Percentiles rank a stretch among this genome's conserved stretches.
Evolutionary conservation across 2,797 vertebrate genomes (phyloP).

Genomic region (Coilia nasus): DNA sequence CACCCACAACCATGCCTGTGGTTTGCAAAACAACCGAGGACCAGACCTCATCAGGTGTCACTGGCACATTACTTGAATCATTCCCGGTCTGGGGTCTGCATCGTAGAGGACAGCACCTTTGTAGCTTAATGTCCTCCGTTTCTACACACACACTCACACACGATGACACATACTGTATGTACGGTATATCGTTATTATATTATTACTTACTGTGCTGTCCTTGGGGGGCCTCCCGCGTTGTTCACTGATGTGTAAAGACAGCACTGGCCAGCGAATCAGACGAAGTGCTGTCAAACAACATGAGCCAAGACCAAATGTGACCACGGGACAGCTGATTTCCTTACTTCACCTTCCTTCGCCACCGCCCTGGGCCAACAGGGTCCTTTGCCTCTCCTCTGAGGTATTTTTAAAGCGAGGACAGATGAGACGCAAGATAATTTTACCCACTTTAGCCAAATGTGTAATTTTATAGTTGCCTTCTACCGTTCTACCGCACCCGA

Average conservation of each 20-base stretch:
- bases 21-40: constrained; percentile 16
- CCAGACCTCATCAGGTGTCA: not conserved
- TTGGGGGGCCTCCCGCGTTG: not conserved
- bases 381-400: not conserved
- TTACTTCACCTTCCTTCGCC: too few species aligned
- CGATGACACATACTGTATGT: not conserved
- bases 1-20: not conserved
- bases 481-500: not conserved
- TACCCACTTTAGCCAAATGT: not conserved
- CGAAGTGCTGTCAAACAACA: not conserved
- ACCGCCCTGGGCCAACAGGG: not conserved
- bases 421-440: not conserved
- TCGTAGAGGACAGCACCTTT: not conserved
- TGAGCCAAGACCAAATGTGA: not conserved
- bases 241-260: not conserved
- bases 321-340: not conserved
- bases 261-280: not conserved
- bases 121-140: not conserved
- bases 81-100: not conserved
- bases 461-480: not conserved
- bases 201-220: not conserved
- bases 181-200: not conserved
- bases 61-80: not conserved
- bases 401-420: constrained; percentile 11
- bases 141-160: not conserved